Base-by-base conservation (phyloP, 2,113 vertebrate species). In the Centrocercus urophasianus region DNA sequence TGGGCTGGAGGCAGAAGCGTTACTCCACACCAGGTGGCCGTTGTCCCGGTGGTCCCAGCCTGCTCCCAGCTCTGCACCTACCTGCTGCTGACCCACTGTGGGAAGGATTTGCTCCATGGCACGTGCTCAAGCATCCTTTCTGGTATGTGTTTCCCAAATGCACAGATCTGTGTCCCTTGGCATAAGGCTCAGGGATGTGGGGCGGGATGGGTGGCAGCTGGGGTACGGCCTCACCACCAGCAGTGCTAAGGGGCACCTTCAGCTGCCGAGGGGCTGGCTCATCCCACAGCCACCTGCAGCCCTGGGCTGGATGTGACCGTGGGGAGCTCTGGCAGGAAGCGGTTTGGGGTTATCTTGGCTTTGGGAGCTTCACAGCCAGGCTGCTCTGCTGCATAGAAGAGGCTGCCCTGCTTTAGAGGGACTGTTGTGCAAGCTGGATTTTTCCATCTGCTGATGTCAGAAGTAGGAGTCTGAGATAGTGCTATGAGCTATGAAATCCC, bases 191-290 rank as follows among this genome's bases (percentile, higher is more conserved):
- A 25, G 47, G 61, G 52, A 30, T 42, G 24, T 25, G 15, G 59
- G 72, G 45, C 4, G 32, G 47, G 56, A 9, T 0, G 0, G 60
- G 40, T 3, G 28, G 72, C 40, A 4, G 40, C 16, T 18, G 69
- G 54, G 54, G n/a, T 15, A 8, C 0, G 43, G 47, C n/a, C 45
- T 34, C 18, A 5, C 13, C 20, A 13, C 20, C 17, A 63, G 42
- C 16, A 48, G 70, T 3, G 30, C 42, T 15, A 13, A 17, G 5
- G 43, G 9, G 2, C 40, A 27, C 43, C 34, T 57, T 22, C 25
- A 43, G 79, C 22, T 72, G 57, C 27, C 16, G 13, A 50, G 61
- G 12, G 38, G 18, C 36, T 48, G n/a, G 0, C 2, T 34, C 24
- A 27, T 45, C 27, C 5, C 3, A 0, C 47, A 45, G 32, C 43